Base-by-base conservation (phyloP, 1,140 invertebrate genomes). In the Drosophila parvula region DNA sequence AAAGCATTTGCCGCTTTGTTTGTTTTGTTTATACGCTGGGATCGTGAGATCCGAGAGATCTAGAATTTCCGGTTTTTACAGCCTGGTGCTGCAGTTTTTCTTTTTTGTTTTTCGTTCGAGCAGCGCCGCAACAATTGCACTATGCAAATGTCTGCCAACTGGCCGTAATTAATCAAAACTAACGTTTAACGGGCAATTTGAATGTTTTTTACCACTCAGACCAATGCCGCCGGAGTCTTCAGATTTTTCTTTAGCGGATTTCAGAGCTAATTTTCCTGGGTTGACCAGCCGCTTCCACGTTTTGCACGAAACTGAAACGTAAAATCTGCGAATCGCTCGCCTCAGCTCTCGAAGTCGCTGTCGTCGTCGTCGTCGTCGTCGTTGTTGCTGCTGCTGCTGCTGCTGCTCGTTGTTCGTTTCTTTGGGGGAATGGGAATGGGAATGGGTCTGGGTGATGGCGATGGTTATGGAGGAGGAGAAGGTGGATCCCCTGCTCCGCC, bases 251-350 rank as follows among this genome's bases (percentile, higher is more conserved):
- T 45, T 44, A n/a, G 18, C 38, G 68, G 53, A 50, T 58, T 61
- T 65, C 55, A 45, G 36, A 55, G 28, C 43, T 41, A 44, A 64
- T 70, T 56, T 74, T 78, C 47, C 45, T 44, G 63, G 41, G 60
- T 63, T 84, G 75, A 90, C 88, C 88, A 80, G 64, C 67, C 83
- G 78, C 76, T 81, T 88, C 83, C 82, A 90, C 83, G 88, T 78
- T 88, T 84, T 90, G 67, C 83, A 90, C 81, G 73, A 90, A 84
- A 90, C 86, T 90, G 88, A 90, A 90, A 79, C 62, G 78, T 69
- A 79, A 84, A 90, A 84, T 88, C 79, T 79, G 78, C 75, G 79
- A 81, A 88, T 77, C 48, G 70, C 53, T 75, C 67, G 82, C 71
- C 59, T 64, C 60, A 75, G 70, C 75, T 60, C 61, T 63, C 59